Base-by-base conservation (phyloP, 2,888 invertebrate species). In the Tenthredo distinguenda region DNA sequence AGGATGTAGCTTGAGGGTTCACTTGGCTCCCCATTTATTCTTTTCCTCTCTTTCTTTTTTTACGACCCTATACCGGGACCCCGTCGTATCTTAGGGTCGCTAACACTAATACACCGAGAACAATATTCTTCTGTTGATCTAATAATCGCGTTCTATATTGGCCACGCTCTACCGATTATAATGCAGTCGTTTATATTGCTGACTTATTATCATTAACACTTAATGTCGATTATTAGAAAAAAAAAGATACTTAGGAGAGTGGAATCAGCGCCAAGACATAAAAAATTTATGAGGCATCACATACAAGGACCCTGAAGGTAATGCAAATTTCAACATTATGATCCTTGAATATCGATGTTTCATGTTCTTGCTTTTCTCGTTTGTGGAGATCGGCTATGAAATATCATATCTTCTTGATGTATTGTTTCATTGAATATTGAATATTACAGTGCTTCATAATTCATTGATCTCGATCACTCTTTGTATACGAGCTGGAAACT, bases 131-230 rank as follows among this genome's bases (percentile, higher is more conserved):
- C 21, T 62, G 26, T 62, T 62, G 62, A 62, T 21, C 62, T 62
- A 62, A 62, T 62, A 62, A 62, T 26, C 62, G 62, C 62, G 62
- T 62, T 62, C 9, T 62, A 26, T 62, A 62, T 62, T 62, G 62
- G 62, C 26, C 21, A 62, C 62, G 62, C 62, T 62, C 26, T 12
- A 26, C 26, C 62, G 26, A 62, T 62, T 21, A 62, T 21, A 26
- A 21, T 62, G 62, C 2, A 26, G 62, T 12, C 62, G 26, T 62
- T 62, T 26, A 26, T 62, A 26, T 26, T 10, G 10, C n/a, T 62
- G 10, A 12, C 21, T 62, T 21, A 26, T 26, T 26, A 26, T 62
- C 12, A 62, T 21, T 26, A 26, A 26, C 62, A 18, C 62, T 21
- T 12, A 62, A 26, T 26, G 7, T 62, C 9, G 10, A 62, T 62